phyloP scores from a whole-genome alignment of 2,797 vertebrate species.

The Luscinia luscinia region DNA sequence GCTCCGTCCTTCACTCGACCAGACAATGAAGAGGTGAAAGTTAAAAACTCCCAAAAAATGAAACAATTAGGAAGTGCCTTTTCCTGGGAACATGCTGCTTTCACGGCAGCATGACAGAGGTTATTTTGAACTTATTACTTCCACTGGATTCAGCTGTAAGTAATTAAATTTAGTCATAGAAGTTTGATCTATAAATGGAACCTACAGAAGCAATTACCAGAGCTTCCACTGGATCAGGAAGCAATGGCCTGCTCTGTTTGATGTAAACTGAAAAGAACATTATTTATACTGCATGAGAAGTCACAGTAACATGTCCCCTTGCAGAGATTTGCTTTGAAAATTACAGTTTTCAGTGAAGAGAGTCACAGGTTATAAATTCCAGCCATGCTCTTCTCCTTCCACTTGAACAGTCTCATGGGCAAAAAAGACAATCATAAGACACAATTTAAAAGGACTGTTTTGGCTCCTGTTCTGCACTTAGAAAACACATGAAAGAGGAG shows the following conservation, averaged over 20 bases:
- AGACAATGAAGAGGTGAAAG: not conserved
- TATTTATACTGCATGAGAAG: slow-evolving; percentile 69
- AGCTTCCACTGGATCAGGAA: slow-evolving; percentile 76
- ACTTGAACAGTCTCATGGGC: not conserved
- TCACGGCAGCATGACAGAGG: slow-evolving; percentile 40
- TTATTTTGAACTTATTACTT: slow-evolving; percentile 64
- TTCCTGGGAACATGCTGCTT: slow-evolving; percentile 33
- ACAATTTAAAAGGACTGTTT: not conserved
- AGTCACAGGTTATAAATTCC: not conserved
- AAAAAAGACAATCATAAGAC: not conserved
- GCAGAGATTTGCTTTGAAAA: slow-evolving; percentile 51
- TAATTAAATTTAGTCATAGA: slow-evolving; percentile 76
- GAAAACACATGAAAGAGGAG: not conserved
- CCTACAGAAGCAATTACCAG: slow-evolving; percentile 83
- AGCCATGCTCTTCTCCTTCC: not conserved
- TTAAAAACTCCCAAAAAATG: not conserved
- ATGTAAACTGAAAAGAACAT: slow-evolving; percentile 76
- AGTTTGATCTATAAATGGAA: slow-evolving; percentile 83
- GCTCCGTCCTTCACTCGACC: not conserved
- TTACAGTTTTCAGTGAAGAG: not conserved
- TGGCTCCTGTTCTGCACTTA: not conserved
- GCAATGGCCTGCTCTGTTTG: slow-evolving; percentile 69
- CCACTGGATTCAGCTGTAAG: slow-evolving; percentile 72
- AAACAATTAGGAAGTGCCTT: slow-evolving; percentile 9
- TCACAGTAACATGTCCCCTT: slow-evolving; percentile 15